Conservation (phyloP, 1,140 invertebrate species). For the Caerostris darwini region DNA sequence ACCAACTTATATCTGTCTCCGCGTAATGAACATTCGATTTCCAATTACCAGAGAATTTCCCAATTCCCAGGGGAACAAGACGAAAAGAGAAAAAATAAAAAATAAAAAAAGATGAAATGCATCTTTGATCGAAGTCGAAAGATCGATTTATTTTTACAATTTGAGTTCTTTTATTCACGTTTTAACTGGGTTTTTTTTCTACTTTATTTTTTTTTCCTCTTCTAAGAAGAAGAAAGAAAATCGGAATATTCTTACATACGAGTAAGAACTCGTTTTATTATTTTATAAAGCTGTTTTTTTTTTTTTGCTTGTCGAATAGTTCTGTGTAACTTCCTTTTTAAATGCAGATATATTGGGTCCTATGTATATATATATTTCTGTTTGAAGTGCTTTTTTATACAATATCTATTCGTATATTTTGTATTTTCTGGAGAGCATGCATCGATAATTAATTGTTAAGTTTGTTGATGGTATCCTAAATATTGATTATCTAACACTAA, state of each 20-base stretch:
- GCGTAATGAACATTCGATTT: constrained; percentile 71
- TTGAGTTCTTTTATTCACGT: constrained; percentile 35
- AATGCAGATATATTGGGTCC: constrained; percentile 15
- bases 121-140: constrained; percentile 59
- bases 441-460: constrained; percentile 7
- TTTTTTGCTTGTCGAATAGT: not conserved
- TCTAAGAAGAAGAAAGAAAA: constrained; percentile 19
- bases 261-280: constrained; percentile 56
- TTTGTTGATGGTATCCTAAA: not conserved
- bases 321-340: constrained; percentile 24
- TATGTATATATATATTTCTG: not conserved
- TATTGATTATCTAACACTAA: not conserved
- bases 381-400: not conserved
- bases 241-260: constrained; percentile 6
- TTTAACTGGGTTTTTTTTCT: constrained; percentile 13
- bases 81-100: not conserved
- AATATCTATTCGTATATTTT: not conserved
- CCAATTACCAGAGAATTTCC: constrained; percentile 58
- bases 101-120: constrained; percentile 39
- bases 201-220: not conserved
- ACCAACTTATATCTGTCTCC: constrained; percentile 26
- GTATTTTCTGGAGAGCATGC: not conserved
- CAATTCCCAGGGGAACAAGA: not conserved
- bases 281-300: constrained; percentile 12
- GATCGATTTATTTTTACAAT: constrained; percentile 54